These are phyloP conservation scores for Enteromius mattozi DNA, from an alignment of 2,797 vertebrate genomes.

Conservation along the genomic window DNA sequence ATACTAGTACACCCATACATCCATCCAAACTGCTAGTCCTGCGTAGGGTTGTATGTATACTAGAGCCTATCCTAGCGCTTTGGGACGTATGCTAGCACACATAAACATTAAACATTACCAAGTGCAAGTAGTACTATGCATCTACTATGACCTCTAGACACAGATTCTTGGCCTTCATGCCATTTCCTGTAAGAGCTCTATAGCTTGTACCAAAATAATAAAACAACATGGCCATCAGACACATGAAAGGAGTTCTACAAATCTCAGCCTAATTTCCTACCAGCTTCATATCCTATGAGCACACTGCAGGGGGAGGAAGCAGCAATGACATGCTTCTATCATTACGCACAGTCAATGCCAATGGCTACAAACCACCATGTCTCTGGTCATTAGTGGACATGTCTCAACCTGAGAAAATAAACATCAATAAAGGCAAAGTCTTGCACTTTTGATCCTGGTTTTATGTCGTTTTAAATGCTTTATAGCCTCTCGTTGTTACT, in stretches of 20 bases:
- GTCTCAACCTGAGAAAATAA: constrained; percentile 55
- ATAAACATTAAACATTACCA: not conserved
- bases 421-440: constrained; percentile 42
- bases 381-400: constrained; percentile 46
- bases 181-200: constrained; percentile 55
- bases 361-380: constrained; percentile 32
- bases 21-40: too few relatives aligned
- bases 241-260: constrained; percentile 50
- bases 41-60: not conserved
- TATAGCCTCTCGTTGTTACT: constrained; percentile 64
- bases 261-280: constrained; percentile 52
- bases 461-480: constrained; percentile 52
- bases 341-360: constrained; percentile 7
- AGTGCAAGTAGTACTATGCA: not conserved
- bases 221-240: constrained; percentile 33
- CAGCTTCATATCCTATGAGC: constrained; percentile 23
- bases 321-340: constrained; percentile 16
- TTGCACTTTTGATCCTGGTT: constrained; percentile 38
- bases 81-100: not conserved
- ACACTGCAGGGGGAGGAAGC: constrained; percentile 44
- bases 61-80: not conserved
- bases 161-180: constrained; percentile 14
- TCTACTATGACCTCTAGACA: not conserved
- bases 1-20: too few relatives aligned
- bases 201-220: constrained; percentile 36